phyloP scores from a whole-genome alignment of 2,888 invertebrate genomes.

The Acrocera orbiculus region DNA sequence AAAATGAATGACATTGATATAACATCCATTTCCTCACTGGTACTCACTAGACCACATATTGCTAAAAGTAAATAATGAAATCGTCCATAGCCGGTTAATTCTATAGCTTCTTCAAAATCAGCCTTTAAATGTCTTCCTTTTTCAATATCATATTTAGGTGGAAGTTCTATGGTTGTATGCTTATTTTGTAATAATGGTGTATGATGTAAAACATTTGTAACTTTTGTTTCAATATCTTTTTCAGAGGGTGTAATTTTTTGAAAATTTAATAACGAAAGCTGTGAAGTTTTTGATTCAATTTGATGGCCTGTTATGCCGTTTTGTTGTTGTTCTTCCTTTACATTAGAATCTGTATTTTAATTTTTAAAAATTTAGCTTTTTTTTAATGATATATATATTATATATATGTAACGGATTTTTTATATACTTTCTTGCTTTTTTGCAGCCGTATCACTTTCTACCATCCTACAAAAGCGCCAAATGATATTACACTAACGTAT shows the following conservation, averaged over 20 bases:
- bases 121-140: conserved; percentile 49
- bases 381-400: too few species aligned
- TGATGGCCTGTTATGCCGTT: conserved; percentile 63
- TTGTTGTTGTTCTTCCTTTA: conserved; percentile 63
- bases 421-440: conserved; percentile 60
- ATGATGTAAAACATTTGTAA: not conserved
- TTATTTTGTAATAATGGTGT: not conserved
- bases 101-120: conserved; percentile 76
- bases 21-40: conserved; percentile 91
- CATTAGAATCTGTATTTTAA: conserved; percentile 53
- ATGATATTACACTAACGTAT: too few species aligned
- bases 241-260: too few species aligned
- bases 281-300: conserved; percentile 31
- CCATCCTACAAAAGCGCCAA: conserved; percentile 67
- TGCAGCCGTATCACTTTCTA: conserved; percentile 71
- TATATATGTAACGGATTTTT: too few species aligned
- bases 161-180: too few species aligned
- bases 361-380: not conserved
- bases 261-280: conserved; percentile 21
- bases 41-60: conserved; percentile 86
- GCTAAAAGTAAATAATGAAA: conserved; percentile 79
- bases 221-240: conserved; percentile 18
- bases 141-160: conserved; percentile 36
- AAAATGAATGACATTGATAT: conserved; percentile 89
- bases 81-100: conserved; percentile 51